These are phyloP conservation scores for Sebastes ruberrimus DNA, from an alignment of 2,797 vertebrate genomes.

Conservation along the genomic window DNA sequence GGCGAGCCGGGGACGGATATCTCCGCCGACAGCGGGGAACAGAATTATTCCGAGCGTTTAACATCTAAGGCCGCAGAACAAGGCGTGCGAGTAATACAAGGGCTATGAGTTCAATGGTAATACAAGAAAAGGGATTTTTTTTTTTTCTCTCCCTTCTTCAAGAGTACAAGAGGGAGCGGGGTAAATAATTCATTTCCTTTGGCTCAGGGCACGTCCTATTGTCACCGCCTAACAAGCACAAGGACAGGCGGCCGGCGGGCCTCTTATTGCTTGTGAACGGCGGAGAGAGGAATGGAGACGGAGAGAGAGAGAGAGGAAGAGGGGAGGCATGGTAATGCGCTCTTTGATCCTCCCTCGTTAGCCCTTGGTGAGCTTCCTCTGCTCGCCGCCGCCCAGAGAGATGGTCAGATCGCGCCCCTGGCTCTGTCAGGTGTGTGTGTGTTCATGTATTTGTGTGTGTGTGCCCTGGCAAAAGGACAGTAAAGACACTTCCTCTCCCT, in stretches of 20 bases:
- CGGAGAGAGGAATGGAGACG: conserved; percentile 55
- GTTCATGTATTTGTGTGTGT: conserved; percentile 32
- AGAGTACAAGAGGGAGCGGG: conserved; percentile 74
- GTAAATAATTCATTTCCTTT: conserved; percentile 86
- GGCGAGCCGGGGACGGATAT: conserved; percentile 60
- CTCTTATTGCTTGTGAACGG: conserved; percentile 79
- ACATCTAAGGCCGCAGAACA: conserved; percentile 75
- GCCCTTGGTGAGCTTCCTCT: conserved; percentile 74
- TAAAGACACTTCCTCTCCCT: conserved; percentile 76
- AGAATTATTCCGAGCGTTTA: conserved; percentile 77
- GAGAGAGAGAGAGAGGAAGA: conserved; percentile 60
- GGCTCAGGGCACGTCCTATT: conserved; percentile 82
- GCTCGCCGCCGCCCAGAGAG: conserved; percentile 66
- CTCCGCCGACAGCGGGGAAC: conserved; percentile 66
- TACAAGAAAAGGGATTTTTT: conserved; percentile 73
- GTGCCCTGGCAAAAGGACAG: conserved; percentile 54
- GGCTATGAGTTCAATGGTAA: conserved; percentile 72
- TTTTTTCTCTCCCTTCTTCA: conserved; percentile 55
- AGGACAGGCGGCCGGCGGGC: conserved; percentile 74
- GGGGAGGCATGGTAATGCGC: conserved; percentile 79
- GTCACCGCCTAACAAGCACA: conserved; percentile 82
- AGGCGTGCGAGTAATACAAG: conserved; percentile 67
- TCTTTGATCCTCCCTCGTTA: conserved; percentile 85
- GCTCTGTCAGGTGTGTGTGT: conserved; percentile 59
- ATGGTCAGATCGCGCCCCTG: conserved; percentile 67